Evolutionary conservation across 2,113 vertebrate species (phyloP), one percentile per base, ranked within the genome.

Genomic region (human): DNA sequence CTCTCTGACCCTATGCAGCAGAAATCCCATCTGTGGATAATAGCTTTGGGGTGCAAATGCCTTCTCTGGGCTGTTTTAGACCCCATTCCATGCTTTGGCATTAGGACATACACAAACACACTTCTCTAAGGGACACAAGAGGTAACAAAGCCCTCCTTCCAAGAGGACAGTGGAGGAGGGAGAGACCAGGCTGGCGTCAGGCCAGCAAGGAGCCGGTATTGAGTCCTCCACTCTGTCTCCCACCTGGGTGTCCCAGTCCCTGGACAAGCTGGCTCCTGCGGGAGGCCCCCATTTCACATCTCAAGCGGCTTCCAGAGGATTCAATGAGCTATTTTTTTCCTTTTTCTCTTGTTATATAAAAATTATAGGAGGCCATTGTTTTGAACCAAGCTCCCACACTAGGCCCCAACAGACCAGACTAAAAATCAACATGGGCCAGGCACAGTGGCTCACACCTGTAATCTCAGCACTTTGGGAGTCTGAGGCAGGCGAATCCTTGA

Each of bases 321-420:
- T 43, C 8, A 0, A 61, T 55, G 43, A n/a, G 45, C 3, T 30
- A 43, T 8, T 82, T 73, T 70, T 43, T 94, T 91, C 79, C 66
- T 72, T 86, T 88, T 52, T 68, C 85, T 93, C 45, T 78, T 78
- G 27, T 76, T 48, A 76, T 9, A 32, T 48, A 76, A 48, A 76
- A 76, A 76, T 48, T 48, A 78, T 48, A 48, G 43, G 43, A 30
- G 8, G 27, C 27, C 43, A 78, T 48, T 48, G 75, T 78, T 78
- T 78, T 48, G 75, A 27, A 48, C 43, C 30, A 48, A 48, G 75
- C 27, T 48, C 75, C 43, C 5, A 20, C 70, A 68, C 32, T 68
- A n/a, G 66, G 66, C 32, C 32, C 66, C 66, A 76, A 32, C 43
- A 78, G 75, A 78, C 43, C 27, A 78, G 25, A 48, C 14, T 48